Evolutionary conservation across 2,113 vertebrate species (phyloP).

Genomic region (Potamarius usumacintae): DNA sequence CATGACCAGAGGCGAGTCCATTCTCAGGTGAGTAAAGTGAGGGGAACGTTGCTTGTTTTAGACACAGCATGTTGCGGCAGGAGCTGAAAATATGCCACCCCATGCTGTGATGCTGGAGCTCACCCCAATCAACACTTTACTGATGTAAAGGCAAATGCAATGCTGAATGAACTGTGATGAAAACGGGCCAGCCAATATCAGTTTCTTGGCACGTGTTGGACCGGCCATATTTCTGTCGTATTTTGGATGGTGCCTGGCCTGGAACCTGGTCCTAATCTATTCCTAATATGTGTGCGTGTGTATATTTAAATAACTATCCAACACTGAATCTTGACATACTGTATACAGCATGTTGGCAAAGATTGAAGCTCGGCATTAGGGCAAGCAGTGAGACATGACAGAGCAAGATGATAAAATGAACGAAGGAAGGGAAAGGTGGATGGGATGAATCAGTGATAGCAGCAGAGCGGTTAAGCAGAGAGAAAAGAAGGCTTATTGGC

Average conservation of each 20-base stretch:
- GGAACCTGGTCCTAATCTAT: neutral
- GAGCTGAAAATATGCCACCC: conserved; percentile 64
- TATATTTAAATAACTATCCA: neutral
- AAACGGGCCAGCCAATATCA: neutral
- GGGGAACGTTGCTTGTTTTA: conserved; percentile 52
- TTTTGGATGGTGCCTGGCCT: conserved; percentile 19
- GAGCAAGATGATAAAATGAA: neutral
- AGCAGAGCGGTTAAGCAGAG: neutral
- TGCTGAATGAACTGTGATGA: neutral
- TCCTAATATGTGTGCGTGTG: neutral
- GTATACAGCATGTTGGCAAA: neutral
- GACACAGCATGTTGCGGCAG: conserved; percentile 46
- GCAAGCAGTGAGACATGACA: neutral
- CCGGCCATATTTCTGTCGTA: neutral
- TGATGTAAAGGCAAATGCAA: conserved; percentile 29
- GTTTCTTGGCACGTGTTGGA: neutral
- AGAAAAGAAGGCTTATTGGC: neutral
- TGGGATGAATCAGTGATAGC: neutral
- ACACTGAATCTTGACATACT: neutral
- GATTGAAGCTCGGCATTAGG: conserved; percentile 47
- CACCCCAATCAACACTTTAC: conserved; percentile 35
- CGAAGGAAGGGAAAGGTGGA: neutral
- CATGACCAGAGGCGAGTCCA: conserved; percentile 62
- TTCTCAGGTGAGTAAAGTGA: conserved; percentile 61
- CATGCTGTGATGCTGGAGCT: conserved; percentile 47